phyloP scores from a whole-genome alignment of 1,140 invertebrate species.

The Dendroctonus valens region DNA sequence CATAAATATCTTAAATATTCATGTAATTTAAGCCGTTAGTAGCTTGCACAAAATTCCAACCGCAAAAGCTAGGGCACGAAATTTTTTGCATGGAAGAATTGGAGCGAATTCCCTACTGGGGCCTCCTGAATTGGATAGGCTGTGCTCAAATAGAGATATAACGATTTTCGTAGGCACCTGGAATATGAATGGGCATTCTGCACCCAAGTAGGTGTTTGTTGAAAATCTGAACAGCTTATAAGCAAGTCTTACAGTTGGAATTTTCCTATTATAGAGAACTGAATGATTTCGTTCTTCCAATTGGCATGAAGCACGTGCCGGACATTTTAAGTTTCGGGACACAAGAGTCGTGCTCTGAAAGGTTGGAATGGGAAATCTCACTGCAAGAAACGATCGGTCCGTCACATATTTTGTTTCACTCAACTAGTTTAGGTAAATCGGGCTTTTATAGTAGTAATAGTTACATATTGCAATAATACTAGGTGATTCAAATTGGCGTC shows the following conservation, averaged over 20 bases:
- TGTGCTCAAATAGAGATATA: slow-evolving; percentile 80
- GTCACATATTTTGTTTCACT: slow-evolving; percentile 83
- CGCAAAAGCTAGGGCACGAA: slow-evolving; percentile 74
- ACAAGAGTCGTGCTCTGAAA: slow-evolving; percentile 84
- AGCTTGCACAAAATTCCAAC: slow-evolving; percentile 76
- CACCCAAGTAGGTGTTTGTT: slow-evolving; percentile 57
- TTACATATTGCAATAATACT: too few relatives aligned
- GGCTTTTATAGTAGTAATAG: too few relatives aligned
- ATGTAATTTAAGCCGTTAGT: slow-evolving; percentile 64
- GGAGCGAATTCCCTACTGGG: slow-evolving; percentile 79
- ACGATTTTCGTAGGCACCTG: slow-evolving; percentile 90
- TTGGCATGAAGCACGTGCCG: slow-evolving; percentile 78
- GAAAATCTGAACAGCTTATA: not conserved
- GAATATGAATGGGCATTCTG: slow-evolving; percentile 91
- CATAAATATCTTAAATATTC: not conserved
- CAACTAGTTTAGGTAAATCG: slow-evolving; percentile 62
- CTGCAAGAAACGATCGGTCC: slow-evolving; percentile 90
- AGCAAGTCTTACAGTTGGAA: not conserved
- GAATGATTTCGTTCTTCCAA: slow-evolving; percentile 86
- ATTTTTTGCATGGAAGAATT: slow-evolving; percentile 75
- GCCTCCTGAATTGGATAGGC: slow-evolving; percentile 77
- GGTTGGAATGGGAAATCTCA: slow-evolving; percentile 86
- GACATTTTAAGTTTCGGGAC: slow-evolving; percentile 91
- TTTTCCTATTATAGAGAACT: slow-evolving; percentile 58
- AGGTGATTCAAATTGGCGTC: too few relatives aligned